Percentiles rank a stretch among this genome's conserved stretches.
These are phyloP conservation scores for Chrysomallon squamiferum DNA, from an alignment of 1,140 invertebrate genomes.

Conservation along the genomic window DNA sequence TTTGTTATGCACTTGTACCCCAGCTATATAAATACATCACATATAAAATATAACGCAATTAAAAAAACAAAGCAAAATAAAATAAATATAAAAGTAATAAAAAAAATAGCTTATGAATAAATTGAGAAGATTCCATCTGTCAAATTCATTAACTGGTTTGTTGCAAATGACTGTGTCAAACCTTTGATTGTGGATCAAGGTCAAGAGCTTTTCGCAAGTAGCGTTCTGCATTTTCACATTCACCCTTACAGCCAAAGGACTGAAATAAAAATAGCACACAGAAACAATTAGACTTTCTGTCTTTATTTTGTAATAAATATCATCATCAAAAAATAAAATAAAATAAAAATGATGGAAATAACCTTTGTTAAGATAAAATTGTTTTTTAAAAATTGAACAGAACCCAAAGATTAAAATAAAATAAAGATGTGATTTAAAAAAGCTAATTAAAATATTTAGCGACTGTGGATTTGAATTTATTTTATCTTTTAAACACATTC, in stretches of 20 bases:
- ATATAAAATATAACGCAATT: too few species aligned
- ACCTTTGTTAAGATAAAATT: background rate
- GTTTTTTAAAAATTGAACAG: background rate
- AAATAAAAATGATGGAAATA: background rate
- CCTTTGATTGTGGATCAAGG: constrained; percentile 56
- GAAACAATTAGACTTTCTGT: background rate
- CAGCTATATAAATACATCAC: too few species aligned
- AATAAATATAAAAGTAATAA: too few species aligned
- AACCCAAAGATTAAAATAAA: background rate
- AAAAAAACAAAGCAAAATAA: too few species aligned
- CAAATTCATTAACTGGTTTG: too few species aligned
- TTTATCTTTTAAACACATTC: too few species aligned
- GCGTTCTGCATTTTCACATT: constrained; percentile 70
- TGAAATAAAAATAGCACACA: constrained; percentile 43
- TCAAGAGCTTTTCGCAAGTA: constrained; percentile 69
- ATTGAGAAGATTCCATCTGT: too few species aligned
- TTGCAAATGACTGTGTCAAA: too few species aligned
- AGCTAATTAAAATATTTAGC: background rate
- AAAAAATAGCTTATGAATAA: too few species aligned
- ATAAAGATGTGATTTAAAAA: background rate
- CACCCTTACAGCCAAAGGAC: constrained; percentile 71
- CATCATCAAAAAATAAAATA: background rate
- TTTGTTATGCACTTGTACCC: too few species aligned
- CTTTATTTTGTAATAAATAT: background rate
- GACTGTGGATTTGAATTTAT: too few species aligned